A percentile compares a stretch with the other conserved stretches of the same genome.
Evolutionary conservation across 2,888 invertebrate species (phyloP).

Genomic region (Melanotus villosus): DNA sequence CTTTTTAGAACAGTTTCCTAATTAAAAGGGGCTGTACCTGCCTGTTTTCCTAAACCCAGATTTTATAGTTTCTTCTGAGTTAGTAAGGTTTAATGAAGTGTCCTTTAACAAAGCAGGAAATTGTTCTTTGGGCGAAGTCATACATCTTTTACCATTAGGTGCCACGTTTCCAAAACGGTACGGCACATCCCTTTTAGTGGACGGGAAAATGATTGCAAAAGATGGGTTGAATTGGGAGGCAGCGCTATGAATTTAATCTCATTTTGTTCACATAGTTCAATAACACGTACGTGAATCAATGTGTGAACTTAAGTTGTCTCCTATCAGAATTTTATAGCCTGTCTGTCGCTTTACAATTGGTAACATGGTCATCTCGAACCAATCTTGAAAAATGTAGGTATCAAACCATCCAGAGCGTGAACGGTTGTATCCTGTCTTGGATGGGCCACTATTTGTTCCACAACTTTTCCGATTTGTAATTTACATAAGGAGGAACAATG

Average conservation of each 20-base stretch:
- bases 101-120: not conserved
- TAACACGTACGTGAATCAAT: conserved; percentile 51
- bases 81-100: no score
- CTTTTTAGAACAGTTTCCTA: no score
- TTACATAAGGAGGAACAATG: conserved; percentile 5
- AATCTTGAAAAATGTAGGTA: conserved; percentile 9
- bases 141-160: no score
- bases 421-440: not conserved
- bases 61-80: no score
- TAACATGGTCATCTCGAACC: conserved; percentile 39
- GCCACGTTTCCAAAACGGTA: no score
- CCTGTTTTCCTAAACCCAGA: not conserved
- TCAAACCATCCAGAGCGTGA: conserved; percentile 15
- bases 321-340: conserved; percentile 58
- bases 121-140: not conserved
- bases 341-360: conserved; percentile 51
- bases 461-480: conserved; percentile 16
- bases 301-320: conserved; percentile 55
- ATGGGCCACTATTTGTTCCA: conserved; percentile 16
- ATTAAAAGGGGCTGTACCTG: not conserved
- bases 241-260: conserved; percentile 58
- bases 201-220: conserved; percentile 20
- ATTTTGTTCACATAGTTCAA: conserved; percentile 55
- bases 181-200: no score
- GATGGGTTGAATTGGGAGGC: conserved; percentile 59